Percentiles rank a stretch among this genome's conserved stretches.
phyloP scores from a whole-genome alignment of 2,888 invertebrate species.

The Anthrax anthrax region DNA sequence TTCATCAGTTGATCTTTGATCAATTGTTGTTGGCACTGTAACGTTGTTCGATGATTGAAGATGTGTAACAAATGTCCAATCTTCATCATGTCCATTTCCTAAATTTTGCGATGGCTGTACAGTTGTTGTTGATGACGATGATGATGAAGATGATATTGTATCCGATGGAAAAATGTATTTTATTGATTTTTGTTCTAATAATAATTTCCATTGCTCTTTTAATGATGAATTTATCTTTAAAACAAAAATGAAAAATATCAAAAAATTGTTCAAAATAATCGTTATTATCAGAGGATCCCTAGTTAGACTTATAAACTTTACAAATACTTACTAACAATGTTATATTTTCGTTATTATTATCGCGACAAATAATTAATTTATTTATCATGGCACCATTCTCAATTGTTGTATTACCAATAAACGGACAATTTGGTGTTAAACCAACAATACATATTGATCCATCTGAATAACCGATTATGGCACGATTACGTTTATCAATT shows the following conservation, averaged over 20 bases:
- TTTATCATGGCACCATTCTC: slow-evolving; percentile 31
- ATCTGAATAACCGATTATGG: slow-evolving; percentile 54
- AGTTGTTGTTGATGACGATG: slow-evolving; percentile 27
- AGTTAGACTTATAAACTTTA: too few relatives aligned
- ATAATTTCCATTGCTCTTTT: slow-evolving; percentile 66
- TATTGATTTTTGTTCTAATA: slow-evolving; percentile 62
- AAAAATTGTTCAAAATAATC: too few relatives aligned
- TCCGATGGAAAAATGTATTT: slow-evolving; percentile 54
- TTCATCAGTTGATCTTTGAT: neutral
- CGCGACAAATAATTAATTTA: slow-evolving; percentile 43
- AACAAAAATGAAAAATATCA: slow-evolving; percentile 1
- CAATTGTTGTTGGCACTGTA: neutral
- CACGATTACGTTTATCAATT: slow-evolving; percentile 49
- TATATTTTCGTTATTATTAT: slow-evolving; percentile 45
- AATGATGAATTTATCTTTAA: slow-evolving; percentile 54
- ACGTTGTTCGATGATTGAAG: slow-evolving; percentile 19
- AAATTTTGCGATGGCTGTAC: neutral
- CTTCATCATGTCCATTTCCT: slow-evolving; percentile 13
- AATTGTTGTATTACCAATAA: slow-evolving; percentile 33
- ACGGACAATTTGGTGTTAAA: slow-evolving; percentile 33
- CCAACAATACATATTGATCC: slow-evolving; percentile 39
- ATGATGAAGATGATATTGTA: too few relatives aligned
- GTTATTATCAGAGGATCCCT: too few relatives aligned
- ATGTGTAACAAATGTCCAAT: slow-evolving; percentile 33
- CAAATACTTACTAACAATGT: slow-evolving; percentile 39